Evolutionary conservation across 2,888 invertebrate species (phyloP), one percentile per base, ranked within the genome.

Genomic region (Chydorus sphaericus): DNA sequence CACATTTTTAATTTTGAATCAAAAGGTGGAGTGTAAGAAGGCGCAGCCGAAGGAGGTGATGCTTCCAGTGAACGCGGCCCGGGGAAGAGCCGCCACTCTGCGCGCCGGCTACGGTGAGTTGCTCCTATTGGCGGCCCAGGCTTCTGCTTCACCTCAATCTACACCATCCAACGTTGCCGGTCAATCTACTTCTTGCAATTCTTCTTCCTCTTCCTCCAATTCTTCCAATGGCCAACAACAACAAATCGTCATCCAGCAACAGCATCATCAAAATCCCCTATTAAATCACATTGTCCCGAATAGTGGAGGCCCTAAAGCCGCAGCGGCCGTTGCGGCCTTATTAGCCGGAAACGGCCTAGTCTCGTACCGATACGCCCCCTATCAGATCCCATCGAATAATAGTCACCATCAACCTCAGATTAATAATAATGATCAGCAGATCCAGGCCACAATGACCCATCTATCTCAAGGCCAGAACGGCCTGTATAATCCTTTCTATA

Each of bases 21-120:
- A n/a, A n/a, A n/a, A 97, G 96, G 96, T 97, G 77, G 97, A 97
- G 79, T 96, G 96, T 80, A 97, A 97, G 83, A 97, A 97, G 77
- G 98, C 98, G 70, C 98, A 98, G 77, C 98, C 98, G 62, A 98
- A 98, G 79, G 98, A 98, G 80, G 97, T 98, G 68, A 98, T 98
- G 98, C 83, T 97, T 70, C 97, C 97, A 68, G 87, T 90, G 66
- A 91, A 90, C 75, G 76, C 91, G 77, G 90, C 90, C 69, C 91
- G 91, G 80, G 91, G 90, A 75, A 83, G 91, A 73, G 90, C 90
- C 72, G 88, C 90, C 68, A 89, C 89, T 67, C 85, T 91, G 75
- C 89, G 90, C 75, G 87, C 90, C 78, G 65, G 66, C 63, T 92
- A 91, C 83, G 91, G 91, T 92, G 90, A 91, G 91, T 90, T 89